Evolutionary conservation across 1,140 invertebrate genomes (phyloP).

Genomic region (Panonychus citri): DNA sequence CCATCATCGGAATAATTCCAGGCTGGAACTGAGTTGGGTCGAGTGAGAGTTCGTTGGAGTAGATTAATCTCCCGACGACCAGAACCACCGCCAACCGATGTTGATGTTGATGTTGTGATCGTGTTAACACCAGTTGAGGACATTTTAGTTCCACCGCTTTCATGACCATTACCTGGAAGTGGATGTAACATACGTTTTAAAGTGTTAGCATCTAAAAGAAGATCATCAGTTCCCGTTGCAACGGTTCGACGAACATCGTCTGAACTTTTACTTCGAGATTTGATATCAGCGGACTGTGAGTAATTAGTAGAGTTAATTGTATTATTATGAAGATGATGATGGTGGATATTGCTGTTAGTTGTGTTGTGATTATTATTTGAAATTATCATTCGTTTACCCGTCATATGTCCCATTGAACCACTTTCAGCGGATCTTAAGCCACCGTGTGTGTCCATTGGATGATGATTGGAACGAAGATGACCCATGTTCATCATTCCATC

Average conservation of each 20-base stretch:
- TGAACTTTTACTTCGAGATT: constrained; percentile 38
- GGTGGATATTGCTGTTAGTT: not conserved
- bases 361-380: not conserved
- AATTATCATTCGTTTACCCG: too few species aligned
- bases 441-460: not conserved
- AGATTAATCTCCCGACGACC: not conserved
- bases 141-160: not conserved
- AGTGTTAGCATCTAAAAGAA: constrained; percentile 47
- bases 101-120: not conserved
- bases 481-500: not conserved
- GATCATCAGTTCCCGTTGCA: constrained; percentile 22
- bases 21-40: not conserved
- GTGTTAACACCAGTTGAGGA: not conserved
- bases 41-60: not conserved
- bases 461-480: not conserved
- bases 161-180: constrained; percentile 34
- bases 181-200: constrained; percentile 80
- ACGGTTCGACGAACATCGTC: constrained; percentile 45
- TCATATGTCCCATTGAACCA: not conserved
- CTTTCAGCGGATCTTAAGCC: not conserved
- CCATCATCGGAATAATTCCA: not conserved
- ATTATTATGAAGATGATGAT: not conserved
- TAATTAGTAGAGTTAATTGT: too few species aligned
- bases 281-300: not conserved
- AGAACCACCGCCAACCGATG: not conserved